phyloP scores from a whole-genome alignment of 2,797 vertebrate species.

The Sphaeramia orbicularis region DNA sequence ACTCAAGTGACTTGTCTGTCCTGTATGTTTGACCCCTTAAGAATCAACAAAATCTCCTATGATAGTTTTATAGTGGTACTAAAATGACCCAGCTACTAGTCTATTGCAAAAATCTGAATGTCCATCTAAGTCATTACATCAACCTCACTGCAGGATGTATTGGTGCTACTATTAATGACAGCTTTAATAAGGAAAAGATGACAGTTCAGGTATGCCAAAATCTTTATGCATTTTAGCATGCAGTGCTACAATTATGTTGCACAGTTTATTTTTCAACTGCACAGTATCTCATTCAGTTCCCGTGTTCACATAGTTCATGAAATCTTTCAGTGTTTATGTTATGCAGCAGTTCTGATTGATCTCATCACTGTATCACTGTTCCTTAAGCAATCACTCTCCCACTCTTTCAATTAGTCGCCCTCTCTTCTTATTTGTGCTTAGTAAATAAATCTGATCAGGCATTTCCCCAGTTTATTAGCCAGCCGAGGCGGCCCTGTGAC shows the following conservation, averaged over 20 bases:
- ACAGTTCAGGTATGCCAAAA: not conserved
- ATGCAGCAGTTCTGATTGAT: not conserved
- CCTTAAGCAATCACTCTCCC: conserved; percentile 7
- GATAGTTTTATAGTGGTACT: not conserved
- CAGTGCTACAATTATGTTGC: not conserved
- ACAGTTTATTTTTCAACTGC: not conserved
- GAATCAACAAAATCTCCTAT: not conserved
- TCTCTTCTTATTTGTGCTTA: conserved; percentile 54
- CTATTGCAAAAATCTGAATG: not conserved
- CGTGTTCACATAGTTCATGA: not conserved
- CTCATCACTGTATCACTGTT: conserved; percentile 10
- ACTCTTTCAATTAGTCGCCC: conserved; percentile 36
- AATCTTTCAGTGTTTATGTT: not conserved
- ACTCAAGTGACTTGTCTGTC: not conserved
- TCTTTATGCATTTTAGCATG: not conserved
- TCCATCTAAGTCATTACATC: not conserved
- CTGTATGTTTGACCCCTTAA: not conserved
- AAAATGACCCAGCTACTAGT: not conserved
- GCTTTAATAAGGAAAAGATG: not conserved
- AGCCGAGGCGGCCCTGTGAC: conserved; percentile 53
- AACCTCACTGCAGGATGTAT: not conserved
- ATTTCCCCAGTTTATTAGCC: conserved; percentile 75
- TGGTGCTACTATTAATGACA: not conserved
- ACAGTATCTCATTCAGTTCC: not conserved
- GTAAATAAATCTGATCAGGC: conserved; percentile 80